Evolutionary conservation across 2,113 vertebrate species (phyloP).

Genomic region (Synchiropus splendidus): DNA sequence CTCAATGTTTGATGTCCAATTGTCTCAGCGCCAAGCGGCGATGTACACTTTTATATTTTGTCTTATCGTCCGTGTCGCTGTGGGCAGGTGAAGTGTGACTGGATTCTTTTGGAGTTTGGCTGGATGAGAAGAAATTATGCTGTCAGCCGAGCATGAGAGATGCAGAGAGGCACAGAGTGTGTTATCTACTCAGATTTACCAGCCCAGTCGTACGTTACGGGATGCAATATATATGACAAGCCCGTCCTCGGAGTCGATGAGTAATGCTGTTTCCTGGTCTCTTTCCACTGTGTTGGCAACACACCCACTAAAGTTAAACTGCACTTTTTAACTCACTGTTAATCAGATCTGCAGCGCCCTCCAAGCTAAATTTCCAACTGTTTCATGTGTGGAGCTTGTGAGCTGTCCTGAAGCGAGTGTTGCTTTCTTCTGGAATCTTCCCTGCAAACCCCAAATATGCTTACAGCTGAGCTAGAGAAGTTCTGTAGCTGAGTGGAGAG

Average conservation of each 20-base stretch:
- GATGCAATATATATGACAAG: conserved; percentile 8
- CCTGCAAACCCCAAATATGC: too few relatives aligned
- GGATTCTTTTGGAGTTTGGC: conserved; percentile 12
- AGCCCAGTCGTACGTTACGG: conserved; percentile 3
- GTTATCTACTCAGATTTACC: conserved; percentile 4
- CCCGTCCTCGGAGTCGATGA: conserved; percentile 2
- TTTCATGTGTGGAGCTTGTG: too few relatives aligned
- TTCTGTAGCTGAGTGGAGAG: too few relatives aligned
- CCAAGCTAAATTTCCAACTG: too few relatives aligned
- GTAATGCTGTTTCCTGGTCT: not conserved
- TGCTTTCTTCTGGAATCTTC: too few relatives aligned
- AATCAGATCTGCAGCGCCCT: too few relatives aligned
- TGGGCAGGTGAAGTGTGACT: conserved; percentile 7
- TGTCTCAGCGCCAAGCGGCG: conserved; percentile 25
- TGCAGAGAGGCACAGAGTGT: not conserved
- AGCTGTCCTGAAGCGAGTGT: too few relatives aligned
- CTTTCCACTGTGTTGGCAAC: too few relatives aligned
- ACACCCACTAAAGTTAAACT: too few relatives aligned
- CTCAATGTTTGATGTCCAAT: conserved; percentile 17
- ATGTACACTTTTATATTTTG: conserved; percentile 1
- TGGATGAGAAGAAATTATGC: conserved; percentile 20
- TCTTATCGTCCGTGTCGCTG: conserved; percentile 6
- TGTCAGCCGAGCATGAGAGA: conserved; percentile 13
- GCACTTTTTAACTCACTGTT: too few relatives aligned
- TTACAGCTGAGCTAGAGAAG: too few relatives aligned